Conservation (phyloP, 1,140 invertebrate genomes). For the Heliconius hewitsoni region DNA sequence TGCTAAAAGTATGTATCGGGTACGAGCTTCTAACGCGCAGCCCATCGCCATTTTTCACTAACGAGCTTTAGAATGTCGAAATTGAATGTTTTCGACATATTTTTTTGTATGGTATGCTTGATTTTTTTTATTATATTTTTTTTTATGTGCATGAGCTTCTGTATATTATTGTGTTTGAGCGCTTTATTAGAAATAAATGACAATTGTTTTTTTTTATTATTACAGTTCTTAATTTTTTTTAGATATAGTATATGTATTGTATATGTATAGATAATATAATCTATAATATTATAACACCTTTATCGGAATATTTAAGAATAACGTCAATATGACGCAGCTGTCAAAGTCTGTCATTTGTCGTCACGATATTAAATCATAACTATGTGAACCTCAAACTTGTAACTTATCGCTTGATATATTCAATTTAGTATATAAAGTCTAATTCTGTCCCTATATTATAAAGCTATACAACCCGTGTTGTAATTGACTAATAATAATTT, state of each 20-base stretch:
- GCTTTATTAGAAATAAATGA: slow-evolving; percentile 14
- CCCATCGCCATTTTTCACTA: slow-evolving; percentile 45
- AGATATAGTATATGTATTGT: not conserved
- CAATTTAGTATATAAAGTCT: not conserved
- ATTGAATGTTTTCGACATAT: slow-evolving; percentile 10
- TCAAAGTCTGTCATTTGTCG: not conserved
- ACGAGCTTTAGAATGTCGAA: slow-evolving; percentile 23
- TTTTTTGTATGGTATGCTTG: slow-evolving; percentile 23
- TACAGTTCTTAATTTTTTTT: not conserved
- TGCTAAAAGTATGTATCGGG: slow-evolving; percentile 72
- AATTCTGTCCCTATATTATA: not conserved
- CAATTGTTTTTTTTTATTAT: slow-evolving; percentile 16
- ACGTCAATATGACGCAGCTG: not conserved
- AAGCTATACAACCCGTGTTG: too few relatives aligned
- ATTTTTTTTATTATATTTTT: not conserved
- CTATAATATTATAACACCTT: not conserved
- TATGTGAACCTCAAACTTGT: not conserved
- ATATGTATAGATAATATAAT: not conserved
- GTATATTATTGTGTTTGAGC: not conserved
- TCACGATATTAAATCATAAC: not conserved
- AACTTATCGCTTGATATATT: not conserved
- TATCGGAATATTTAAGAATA: not conserved
- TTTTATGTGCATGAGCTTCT: not conserved
- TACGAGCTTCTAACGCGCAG: slow-evolving; percentile 45
- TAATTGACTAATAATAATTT: too few relatives aligned